Evolutionary conservation across 2,113 vertebrate genomes (phyloP).

Genomic region (Oncorhynchus mykiss): DNA sequence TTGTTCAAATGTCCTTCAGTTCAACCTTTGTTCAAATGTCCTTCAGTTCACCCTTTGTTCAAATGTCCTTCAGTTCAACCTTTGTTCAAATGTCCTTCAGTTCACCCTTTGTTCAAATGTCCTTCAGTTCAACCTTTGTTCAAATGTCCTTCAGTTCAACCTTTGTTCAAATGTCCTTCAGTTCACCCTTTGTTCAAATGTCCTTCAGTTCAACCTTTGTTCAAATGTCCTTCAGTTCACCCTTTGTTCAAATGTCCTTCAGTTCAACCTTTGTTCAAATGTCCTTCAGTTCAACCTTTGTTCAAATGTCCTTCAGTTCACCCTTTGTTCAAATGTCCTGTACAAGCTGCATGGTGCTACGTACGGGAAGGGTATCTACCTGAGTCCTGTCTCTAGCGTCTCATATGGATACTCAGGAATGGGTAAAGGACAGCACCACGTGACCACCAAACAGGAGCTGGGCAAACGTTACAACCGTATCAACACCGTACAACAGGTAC

Average conservation of each 20-base stretch:
- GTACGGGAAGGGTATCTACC: slow-evolving; percentile 98
- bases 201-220: neutral
- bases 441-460: slow-evolving; percentile 90
- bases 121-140: too few species aligned
- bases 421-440: slow-evolving; percentile 94
- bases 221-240: too few species aligned
- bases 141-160: too few species aligned
- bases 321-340: slow-evolving; percentile 15
- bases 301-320: slow-evolving; percentile 4
- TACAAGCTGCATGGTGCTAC: slow-evolving; percentile 96
- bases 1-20: slow-evolving; percentile 4
- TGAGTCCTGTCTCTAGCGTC: slow-evolving; percentile 97
- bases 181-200: too few species aligned
- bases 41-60: neutral
- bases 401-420: slow-evolving; percentile 99
- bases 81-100: too few species aligned
- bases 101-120: too few species aligned
- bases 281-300: too few species aligned
- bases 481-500: slow-evolving; percentile 86
- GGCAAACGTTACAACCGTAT: slow-evolving; percentile 86
- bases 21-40: neutral
- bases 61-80: too few species aligned
- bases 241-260: slow-evolving; percentile 1
- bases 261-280: too few species aligned
- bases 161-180: too few species aligned